Percentiles rank a stretch among this genome's conserved stretches.
These are phyloP conservation scores for Lerema accius DNA, from an alignment of 1,140 invertebrate species.

Conservation along the genomic window DNA sequence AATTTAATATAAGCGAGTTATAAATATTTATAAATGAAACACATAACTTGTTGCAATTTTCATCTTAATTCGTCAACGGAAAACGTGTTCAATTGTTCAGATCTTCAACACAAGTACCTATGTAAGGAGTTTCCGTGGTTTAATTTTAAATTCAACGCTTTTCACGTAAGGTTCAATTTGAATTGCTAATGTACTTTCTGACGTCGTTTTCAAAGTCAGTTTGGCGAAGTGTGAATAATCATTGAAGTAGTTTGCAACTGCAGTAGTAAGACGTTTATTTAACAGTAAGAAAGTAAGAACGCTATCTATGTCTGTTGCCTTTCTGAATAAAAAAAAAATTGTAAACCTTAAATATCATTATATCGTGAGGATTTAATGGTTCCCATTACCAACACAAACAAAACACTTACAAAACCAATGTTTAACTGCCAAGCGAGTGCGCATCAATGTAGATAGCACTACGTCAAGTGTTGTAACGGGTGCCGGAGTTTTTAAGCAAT, in stretches of 20 bases:
- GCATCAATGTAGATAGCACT: too few relatives aligned
- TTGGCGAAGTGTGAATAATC: constrained; percentile 58
- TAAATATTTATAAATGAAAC: constrained; percentile 76
- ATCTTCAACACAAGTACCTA: constrained; percentile 22
- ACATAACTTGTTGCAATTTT: constrained; percentile 49
- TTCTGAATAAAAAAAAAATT: too few relatives aligned
- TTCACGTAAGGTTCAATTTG: constrained; percentile 33
- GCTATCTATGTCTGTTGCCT: too few relatives aligned
- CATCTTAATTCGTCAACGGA: constrained; percentile 52
- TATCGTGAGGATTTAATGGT: too few relatives aligned
- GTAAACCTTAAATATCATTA: too few relatives aligned
- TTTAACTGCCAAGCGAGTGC: too few relatives aligned
- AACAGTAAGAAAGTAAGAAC: not conserved
- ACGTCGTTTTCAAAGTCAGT: constrained; percentile 30
- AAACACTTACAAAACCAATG: too few relatives aligned
- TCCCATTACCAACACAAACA: too few relatives aligned
- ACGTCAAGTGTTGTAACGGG: too few relatives aligned
- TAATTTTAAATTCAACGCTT: constrained; percentile 28
- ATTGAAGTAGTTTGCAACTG: constrained; percentile 58
- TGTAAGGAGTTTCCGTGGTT: constrained; percentile 16
- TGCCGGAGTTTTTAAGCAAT: too few relatives aligned
- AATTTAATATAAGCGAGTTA: constrained; percentile 69
- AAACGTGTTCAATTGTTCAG: constrained; percentile 38
- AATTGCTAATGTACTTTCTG: constrained; percentile 24
- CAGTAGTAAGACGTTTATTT: constrained; percentile 31